Base-by-base conservation (phyloP, 2,797 vertebrate species). In the Furcifer pardalis region DNA sequence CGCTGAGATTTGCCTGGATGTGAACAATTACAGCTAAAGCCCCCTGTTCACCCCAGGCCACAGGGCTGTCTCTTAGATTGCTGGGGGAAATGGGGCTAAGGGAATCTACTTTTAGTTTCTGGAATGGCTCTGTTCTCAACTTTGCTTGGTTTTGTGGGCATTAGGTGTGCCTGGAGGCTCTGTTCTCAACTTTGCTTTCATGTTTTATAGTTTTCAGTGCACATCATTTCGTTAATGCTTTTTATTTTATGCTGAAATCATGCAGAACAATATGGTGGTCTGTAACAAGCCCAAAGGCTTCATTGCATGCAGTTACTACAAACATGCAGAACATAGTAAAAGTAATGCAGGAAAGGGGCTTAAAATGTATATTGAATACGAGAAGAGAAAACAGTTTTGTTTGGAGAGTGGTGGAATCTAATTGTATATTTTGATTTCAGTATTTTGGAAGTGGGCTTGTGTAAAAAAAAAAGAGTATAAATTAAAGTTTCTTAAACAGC, bases 401-500 rank as follows among this genome's bases (percentile, higher is more conserved):
- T 60, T 77, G 32, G 4, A 27, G 32, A 13, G 12, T 19, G 62
- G 19, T 3, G 21, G 27, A 23, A 13, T 84, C 13, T 21, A 56
- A 21, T 40, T 63, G 32, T 25, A 25, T 23, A 21, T 79, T 66
- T 82, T 46, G 56, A 42, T 81, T 88, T 90, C 82, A 27, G 59
- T 71, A 40, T 71, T 83, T 79, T 60, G 75, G 86, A 35, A 4
- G 17, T 49, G 19, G 30, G 46, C 2, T 21, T 35, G 27, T 89
- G 71, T 73, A 85, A 87, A 49, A 37, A 1, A 35, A 71, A 2
- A 6, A 46, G 65, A 82, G 63, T 23, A 46, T 84, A 21, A n/a
- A 25, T 0, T 0, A 19, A 44, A 81, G 81, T 23, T 62, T 32
- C 87, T 86, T 74, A 73, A 77, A 21, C 52, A 19, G 30, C 0